A percentile compares a stretch with the other conserved stretches of the same genome.
Evolutionary conservation across 2,113 vertebrate genomes (phyloP).

Genomic region (Sinocyclocheilus maitianheensis): DNA sequence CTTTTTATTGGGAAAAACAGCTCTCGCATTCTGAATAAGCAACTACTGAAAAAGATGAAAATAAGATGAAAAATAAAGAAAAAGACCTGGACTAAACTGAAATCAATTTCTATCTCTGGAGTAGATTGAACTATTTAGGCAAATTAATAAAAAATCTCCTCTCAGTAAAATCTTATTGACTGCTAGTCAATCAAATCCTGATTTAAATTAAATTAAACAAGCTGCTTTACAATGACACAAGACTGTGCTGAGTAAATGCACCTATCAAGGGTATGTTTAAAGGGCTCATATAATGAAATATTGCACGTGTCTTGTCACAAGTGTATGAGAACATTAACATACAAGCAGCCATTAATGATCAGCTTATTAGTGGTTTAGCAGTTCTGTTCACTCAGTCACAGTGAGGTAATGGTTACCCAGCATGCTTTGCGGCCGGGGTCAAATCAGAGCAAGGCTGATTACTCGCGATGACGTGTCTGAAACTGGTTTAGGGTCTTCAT

Average conservation of each 20-base stretch:
- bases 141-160: not conserved
- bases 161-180: not conserved
- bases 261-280: not conserved
- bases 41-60: not conserved
- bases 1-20: constrained; percentile 10
- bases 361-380: not conserved
- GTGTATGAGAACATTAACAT: not conserved
- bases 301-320: not conserved
- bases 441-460: not conserved
- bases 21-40: not conserved
- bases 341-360: not conserved
- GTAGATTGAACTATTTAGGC: not conserved
- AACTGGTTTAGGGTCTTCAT: not conserved
- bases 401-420: not conserved
- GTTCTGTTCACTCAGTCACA: not conserved
- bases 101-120: not conserved
- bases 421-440: not conserved
- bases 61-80: not conserved
- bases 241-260: not conserved
- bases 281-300: not conserved
- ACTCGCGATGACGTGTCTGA: not conserved
- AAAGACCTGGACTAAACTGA: not conserved
- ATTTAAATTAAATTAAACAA: not conserved
- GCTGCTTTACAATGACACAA: not conserved
- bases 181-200: not conserved